phyloP scores from a whole-genome alignment of 2,797 vertebrate genomes.

The Nothura maculosa region DNA sequence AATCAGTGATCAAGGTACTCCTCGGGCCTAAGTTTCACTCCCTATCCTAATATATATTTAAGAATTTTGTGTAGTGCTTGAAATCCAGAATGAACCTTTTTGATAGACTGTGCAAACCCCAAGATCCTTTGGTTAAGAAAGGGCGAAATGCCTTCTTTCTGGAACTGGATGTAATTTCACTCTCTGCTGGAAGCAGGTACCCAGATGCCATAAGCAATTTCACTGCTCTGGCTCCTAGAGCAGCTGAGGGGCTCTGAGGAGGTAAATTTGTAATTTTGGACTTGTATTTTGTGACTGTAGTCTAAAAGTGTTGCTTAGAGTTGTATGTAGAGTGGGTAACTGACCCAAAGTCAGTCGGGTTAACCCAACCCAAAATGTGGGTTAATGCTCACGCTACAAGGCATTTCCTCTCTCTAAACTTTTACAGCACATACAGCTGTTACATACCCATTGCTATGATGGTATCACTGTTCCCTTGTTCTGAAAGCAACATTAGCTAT shows the following conservation, averaged over 20 bases:
- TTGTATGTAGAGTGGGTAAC: neutral
- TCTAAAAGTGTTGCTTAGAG: neutral
- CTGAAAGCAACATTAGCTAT: neutral
- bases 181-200: neutral
- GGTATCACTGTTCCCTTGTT: neutral
- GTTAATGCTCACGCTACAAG: neutral
- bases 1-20: neutral
- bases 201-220: neutral
- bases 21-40: neutral
- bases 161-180: neutral
- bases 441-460: neutral
- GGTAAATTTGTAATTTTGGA: neutral
- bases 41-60: neutral
- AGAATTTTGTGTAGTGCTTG: neutral
- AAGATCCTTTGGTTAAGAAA: neutral
- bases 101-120: neutral
- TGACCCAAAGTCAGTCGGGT: neutral
- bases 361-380: neutral
- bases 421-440: neutral
- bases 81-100: neutral
- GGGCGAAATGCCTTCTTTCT: neutral
- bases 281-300: neutral
- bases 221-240: neutral
- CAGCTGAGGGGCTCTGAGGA: neutral
- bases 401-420: neutral